These are phyloP conservation scores for Meta bourneti DNA, from an alignment of 2,888 invertebrate genomes.

Conservation along the genomic window DNA sequence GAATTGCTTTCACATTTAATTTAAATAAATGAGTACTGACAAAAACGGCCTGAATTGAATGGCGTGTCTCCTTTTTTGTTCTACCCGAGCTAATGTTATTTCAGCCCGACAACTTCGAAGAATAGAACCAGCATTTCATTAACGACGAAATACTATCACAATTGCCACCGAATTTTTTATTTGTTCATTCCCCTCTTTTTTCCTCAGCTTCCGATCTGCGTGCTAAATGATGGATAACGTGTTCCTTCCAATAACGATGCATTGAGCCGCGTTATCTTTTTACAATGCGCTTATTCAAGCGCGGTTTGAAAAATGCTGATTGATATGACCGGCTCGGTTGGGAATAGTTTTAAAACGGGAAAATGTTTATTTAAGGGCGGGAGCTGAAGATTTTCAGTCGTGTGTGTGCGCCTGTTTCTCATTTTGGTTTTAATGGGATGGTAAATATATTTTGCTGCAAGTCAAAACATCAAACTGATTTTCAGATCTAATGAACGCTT, in stretches of 20 bases:
- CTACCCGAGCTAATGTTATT: conserved; percentile 17
- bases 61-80: conserved; percentile 7
- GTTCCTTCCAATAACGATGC: conserved; percentile 38
- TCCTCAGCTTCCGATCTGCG: background rate
- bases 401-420: too few relatives aligned
- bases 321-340: conserved; percentile 12
- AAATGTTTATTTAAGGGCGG: conserved; percentile 4
- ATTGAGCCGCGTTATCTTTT: conserved; percentile 27
- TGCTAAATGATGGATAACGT: conserved; percentile 39
- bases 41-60: conserved; percentile 33
- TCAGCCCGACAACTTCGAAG: conserved; percentile 20
- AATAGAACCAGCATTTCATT: conserved; percentile 55
- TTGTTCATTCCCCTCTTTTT: conserved; percentile 1
- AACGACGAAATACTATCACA: conserved; percentile 19
- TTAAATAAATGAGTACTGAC: conserved; percentile 51
- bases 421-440: too few relatives aligned
- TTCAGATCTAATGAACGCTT: too few relatives aligned
- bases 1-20: conserved; percentile 37
- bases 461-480: too few relatives aligned
- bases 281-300: background rate
- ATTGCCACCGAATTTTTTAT: background rate
- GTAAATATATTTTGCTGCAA: too few relatives aligned
- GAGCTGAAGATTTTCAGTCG: too few relatives aligned
- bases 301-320: conserved; percentile 44
- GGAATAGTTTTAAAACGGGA: background rate